Evolutionary conservation across 1,140 invertebrate species (phyloP), one percentile per base, ranked within the genome.

Genomic region (Brachionus angularis): DNA sequence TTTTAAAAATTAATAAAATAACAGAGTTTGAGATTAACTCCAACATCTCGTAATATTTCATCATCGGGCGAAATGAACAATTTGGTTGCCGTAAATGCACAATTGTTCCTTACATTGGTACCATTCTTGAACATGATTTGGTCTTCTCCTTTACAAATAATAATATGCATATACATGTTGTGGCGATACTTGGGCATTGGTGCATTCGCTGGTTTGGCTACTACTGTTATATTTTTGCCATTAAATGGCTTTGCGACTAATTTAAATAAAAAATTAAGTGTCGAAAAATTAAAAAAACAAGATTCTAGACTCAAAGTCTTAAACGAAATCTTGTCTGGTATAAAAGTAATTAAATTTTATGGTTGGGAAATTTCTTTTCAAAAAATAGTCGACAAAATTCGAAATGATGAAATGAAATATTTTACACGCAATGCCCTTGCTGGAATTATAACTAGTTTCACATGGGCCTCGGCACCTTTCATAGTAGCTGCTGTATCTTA

Each of bases 401-500:
- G 79, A 62, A 74, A 76, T 14, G 77, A 80, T 73, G 85, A 86
- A 75, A 73, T 86, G 33, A 74, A 76, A 21, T 76, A 83, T 23
- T 73, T 86, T n/a, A 80, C 76, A 72, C 80, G 78, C 44, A 78
- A 81, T 52, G 81, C 84, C 1, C 82, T 84, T 72, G 75, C 84
- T 1, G 81, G 80, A 73, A 81, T 83, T 23, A 87, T 87, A 27
- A 92, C 90, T 14, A 91, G 91, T 44, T 95, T 96, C 79, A 88
- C 93, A 72, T 96, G 93, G 92, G 90, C 90, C 2, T 94, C 90
- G 81, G 92, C 93, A 7, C 94, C 93, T 16, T 96, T 95, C 81
- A 84, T 97, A 78, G 80, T 82, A 10, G 76, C 79, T 16, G 62
- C 81, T 71, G 74, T 76, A 10, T 74, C 74, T 12, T 76, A 81